Evolutionary conservation across 2,888 invertebrate genomes (phyloP), one percentile per base, ranked within the genome.

Genomic region (Eristalinus sepulchralis): DNA sequence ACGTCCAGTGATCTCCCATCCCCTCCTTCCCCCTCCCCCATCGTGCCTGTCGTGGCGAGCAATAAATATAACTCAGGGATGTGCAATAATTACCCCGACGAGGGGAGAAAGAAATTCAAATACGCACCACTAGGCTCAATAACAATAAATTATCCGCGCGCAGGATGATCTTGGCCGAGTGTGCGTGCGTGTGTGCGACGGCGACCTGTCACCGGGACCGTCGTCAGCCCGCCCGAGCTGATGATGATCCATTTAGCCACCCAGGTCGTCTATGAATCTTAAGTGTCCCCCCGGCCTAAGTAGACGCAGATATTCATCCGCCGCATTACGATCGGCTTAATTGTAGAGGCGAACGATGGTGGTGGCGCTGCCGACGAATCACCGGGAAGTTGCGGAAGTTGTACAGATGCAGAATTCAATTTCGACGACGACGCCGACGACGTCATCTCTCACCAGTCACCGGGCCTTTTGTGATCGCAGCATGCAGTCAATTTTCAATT

Each of bases 401-500:
- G 17, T 20, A 11, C 27, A 1, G n/a, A 11, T 10, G 39, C 33
- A 53, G 34, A 59, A 63, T 60, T 55, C 20, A 67, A 75, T 68
- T 67, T 73, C 34, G 24, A n/a, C n/a, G n/a, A n/a, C n/a, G n/a
- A n/a, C n/a, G n/a, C n/a, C 53, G 31, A 64, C 64, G 53, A 70
- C 36, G 27, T 2, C 67, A 17, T 1, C 31, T 10, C 13, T 4
- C n/a, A 39, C 47, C 4, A 20, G 66, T 24, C 33, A 36, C 8
- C 47, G n/a, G 67, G 36, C 24, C 72, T 47, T 73, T 78, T 86
- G 78, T 73, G 34, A 75, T 70, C 86, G 60, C 86, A 86, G 86
- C 86, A 20, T 78, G 86, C 47, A 86, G 83, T 86, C 86, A 82
- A 60, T 83, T 86, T 86, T 86, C 83, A 86, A 86, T 86, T 86